Percentiles rank a stretch among this genome's conserved stretches.
Evolutionary conservation across 2,113 vertebrate species (phyloP).

Genomic region (Gobiocypris rarus): DNA sequence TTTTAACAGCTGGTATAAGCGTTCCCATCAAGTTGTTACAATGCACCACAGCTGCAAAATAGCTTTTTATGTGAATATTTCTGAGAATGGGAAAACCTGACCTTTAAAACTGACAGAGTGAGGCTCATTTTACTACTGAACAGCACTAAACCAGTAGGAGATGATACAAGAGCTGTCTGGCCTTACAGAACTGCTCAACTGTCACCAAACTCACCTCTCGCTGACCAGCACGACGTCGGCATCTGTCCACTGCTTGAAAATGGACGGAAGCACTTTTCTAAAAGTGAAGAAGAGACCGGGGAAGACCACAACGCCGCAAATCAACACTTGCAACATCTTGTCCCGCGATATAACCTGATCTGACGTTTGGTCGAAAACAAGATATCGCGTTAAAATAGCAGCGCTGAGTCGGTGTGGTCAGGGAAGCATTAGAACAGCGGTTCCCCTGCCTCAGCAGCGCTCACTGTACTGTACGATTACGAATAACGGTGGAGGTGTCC

Average conservation of each 20-base stretch:
- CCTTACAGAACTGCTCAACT: neutral
- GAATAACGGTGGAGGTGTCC: conserved; percentile 56
- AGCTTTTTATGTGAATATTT: neutral
- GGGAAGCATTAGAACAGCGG: conserved; percentile 11
- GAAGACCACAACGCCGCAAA: conserved; percentile 77
- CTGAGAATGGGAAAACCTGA: neutral
- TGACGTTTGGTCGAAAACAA: conserved; percentile 11
- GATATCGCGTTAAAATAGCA: conserved; percentile 13
- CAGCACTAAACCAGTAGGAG: neutral
- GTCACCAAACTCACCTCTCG: conserved; percentile 73
- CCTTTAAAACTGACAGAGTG: neutral
- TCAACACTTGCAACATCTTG: conserved; percentile 76
- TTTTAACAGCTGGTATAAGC: neutral
- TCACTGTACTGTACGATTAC: conserved; percentile 17
- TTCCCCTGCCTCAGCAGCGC: conserved; percentile 54
- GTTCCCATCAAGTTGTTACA: neutral
- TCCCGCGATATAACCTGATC: conserved; percentile 21
- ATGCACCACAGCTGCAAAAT: neutral
- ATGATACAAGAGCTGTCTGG: neutral
- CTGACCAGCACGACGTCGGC: conserved; percentile 82
- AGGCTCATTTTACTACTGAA: neutral
- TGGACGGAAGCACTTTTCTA: conserved; percentile 71
- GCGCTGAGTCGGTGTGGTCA: conserved; percentile 9
- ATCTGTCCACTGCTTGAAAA: conserved; percentile 77
- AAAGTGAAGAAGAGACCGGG: conserved; percentile 78